phyloP scores from a whole-genome alignment of 1,140 invertebrate genomes.

The Eumaeus atala region DNA sequence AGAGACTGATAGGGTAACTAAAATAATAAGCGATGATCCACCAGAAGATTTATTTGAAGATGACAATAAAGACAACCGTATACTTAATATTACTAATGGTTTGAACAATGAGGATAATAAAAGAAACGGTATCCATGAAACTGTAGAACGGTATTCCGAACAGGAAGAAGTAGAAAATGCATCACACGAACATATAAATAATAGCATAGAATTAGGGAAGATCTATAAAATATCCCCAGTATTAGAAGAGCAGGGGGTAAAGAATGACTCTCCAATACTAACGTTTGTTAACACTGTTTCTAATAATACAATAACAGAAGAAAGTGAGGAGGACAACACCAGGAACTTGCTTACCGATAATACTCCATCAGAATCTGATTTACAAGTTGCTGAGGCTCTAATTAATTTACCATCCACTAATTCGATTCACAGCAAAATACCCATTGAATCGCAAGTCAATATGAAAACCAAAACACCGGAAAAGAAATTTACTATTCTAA shows the following conservation, averaged over 20 bases:
- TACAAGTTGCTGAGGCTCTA: conserved; percentile 66
- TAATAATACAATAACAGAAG: not conserved
- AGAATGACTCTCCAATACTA: not conserved
- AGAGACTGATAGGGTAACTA: conserved; percentile 61
- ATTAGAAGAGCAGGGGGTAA: not conserved
- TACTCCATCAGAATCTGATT: conserved; percentile 58
- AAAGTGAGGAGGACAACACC: not conserved
- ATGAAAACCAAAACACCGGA: not conserved
- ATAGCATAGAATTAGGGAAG: not conserved
- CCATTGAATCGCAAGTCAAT: not conserved
- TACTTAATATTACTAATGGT: conserved; percentile 23
- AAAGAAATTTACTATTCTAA: not conserved
- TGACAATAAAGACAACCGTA: conserved; percentile 38
- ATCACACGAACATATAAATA: not conserved
- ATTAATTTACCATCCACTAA: conserved; percentile 61
- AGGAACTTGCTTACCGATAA: conserved; percentile 31
- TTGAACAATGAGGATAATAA: conserved; percentile 17
- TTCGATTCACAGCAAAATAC: conserved; percentile 44
- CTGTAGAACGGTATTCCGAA: not conserved
- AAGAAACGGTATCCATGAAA: conserved; percentile 11
- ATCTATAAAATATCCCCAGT: not conserved
- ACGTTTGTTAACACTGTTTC: not conserved
- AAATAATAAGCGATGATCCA: conserved; percentile 55
- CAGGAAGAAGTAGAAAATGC: not conserved
- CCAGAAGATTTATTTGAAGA: conserved; percentile 69